Base-by-base conservation (phyloP, 2,888 invertebrate genomes). In the Catocala sponsa region DNA sequence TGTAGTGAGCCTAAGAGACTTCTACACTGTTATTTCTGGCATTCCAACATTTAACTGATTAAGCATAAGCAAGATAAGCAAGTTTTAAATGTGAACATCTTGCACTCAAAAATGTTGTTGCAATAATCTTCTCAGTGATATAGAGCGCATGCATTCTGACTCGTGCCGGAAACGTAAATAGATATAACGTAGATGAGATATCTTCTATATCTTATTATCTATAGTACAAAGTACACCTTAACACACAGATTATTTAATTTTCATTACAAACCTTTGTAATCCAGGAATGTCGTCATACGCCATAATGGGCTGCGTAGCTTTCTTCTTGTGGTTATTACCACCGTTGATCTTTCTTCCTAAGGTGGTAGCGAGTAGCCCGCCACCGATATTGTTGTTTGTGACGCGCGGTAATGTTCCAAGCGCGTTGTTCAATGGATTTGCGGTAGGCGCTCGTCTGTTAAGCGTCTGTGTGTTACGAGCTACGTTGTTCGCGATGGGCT, bases 271-370 rank as follows among this genome's bases (percentile, higher is more conserved):
- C 94, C 93, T 91, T 65, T 94, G 92, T 69, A 94, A 79, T 55
- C 96, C 96, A 5, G 96, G 96, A 76, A 96, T 94, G 72, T 96
- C 95, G 81, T 95, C 95, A 78, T 95, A 95, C 65, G 95, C 95
- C 95, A 95, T 95, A 10, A 95, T 94, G 15, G 95, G 94, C 51
- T 94, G 94, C n/a, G 91, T 83, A 1, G 85, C 58, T 88, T 94
- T 94, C 79, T 95, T 95, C 82, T 94, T 93, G 79, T 94, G 91
- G 59, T 92, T 92, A 74, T 94, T 95, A 10, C 95, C 77, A 0
- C 68, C 95, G 69, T 95, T 95, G 4, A 94, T 91, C 76, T 95
- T 95, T 78, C 95, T 92, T 4, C 94, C 94, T 4, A 94, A 76
- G 0, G 94, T 93, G 0, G 94, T 85, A 0, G 92, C 91, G 2